Base-by-base conservation (phyloP, 2,797 vertebrate genomes). In the Cryptoprocta ferox region DNA sequence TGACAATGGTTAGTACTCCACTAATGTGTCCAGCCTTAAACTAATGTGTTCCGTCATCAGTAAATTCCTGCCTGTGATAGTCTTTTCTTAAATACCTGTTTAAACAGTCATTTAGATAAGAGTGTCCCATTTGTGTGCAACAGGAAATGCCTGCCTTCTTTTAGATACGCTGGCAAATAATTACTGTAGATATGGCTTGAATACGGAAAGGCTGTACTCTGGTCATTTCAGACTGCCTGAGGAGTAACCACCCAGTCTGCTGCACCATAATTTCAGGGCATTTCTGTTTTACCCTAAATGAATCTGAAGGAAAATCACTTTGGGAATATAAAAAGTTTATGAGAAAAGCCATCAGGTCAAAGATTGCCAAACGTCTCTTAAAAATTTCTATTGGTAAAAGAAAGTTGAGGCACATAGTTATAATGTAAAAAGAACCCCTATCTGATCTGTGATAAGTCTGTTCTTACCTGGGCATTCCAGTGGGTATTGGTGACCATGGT, bases 101-200 rank as follows among this genome's bases (percentile, higher is more conserved):
- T 98, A 98, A 98, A 98, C 98, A 98, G 98, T 98, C 98, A 98
- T 99, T 98, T 98, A 98, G 98, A 98, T 99, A 98, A 99, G 98
- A 97, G 96, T 94, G 95, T 98, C 98, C 97, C 98, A 97, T 98
- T 98, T 98, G 98, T 98, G 98, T 98, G 98, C 97, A 97, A 96
- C 96, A 98, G 98, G 98, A 98, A 98, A 98, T 98, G 98, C 96
- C 98, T 98, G 98, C 94, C 98, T 98, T 97, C 97, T 98, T 98
- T 97, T 98, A 98, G 98, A 98, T 99, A 98, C 3, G 97, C 97
- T 94, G 98, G 98, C 97, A 98, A 98, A 98, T 98, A 98, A 92
- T 97, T 93, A 21, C 37, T 35, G 61, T 96, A 93, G 98, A 98
- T 98, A 98, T 91, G 96, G 83, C 97, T 93, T 75, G 94, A 3